phyloP scores from a whole-genome alignment of 2,888 invertebrate species.

The Drosophila barbarae region DNA sequence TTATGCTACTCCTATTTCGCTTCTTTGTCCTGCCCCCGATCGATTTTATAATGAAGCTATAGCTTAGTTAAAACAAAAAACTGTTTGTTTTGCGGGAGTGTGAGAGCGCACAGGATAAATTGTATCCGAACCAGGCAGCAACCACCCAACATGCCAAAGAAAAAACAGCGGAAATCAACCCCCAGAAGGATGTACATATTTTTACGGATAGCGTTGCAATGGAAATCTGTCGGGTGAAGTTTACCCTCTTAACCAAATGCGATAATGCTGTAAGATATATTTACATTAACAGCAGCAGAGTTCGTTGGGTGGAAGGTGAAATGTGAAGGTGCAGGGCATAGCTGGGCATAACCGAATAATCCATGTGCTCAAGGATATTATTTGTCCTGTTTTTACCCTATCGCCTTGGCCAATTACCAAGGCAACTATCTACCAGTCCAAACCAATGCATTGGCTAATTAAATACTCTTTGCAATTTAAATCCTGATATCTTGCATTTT shows the following conservation, averaged over 20 bases:
- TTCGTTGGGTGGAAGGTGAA: conserved; percentile 20
- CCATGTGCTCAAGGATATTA: no score
- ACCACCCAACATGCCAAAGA: conserved; percentile 1
- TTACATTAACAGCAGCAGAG: conserved; percentile 17
- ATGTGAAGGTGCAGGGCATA: not conserved
- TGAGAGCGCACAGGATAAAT: conserved; percentile 29
- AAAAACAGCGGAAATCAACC: conserved; percentile 33
- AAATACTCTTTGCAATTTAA: not conserved
- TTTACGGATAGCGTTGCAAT: conserved; percentile 32
- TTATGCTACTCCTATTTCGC: conserved; percentile 5
- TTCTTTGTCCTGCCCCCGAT: conserved; percentile 24
- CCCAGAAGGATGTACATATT: conserved; percentile 27
- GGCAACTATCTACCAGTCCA: not conserved
- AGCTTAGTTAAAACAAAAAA: conserved; percentile 39
- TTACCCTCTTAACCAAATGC: conserved; percentile 36
- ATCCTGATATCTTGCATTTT: conserved; percentile 3
- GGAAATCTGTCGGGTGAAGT: conserved; percentile 25
- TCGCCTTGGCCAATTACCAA: not conserved
- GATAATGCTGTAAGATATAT: conserved; percentile 34
- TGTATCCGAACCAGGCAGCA: conserved; percentile 22
- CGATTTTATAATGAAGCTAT: conserved; percentile 67
- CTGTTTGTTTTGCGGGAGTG: conserved; percentile 51
- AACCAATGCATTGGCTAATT: conserved; percentile 1
- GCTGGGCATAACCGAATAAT: conserved; percentile 1
- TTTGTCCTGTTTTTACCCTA: no score